Evolutionary conservation across 2,797 vertebrate species (phyloP).

Genomic region (Crenichthys baileyi): DNA sequence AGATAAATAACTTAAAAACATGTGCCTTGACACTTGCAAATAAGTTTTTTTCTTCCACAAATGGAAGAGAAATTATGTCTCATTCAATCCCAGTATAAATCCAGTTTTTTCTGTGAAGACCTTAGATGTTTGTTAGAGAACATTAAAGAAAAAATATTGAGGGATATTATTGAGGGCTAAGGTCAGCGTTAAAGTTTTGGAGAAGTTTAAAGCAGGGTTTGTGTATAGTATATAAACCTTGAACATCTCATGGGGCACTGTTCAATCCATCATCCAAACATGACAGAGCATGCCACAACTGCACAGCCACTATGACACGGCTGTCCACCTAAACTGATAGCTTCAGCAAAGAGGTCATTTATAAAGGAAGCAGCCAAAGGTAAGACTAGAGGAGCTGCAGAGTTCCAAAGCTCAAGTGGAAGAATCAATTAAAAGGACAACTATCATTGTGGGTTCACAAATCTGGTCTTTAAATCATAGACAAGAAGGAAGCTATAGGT

Average conservation of each 20-base stretch:
- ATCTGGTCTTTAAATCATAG: background rate
- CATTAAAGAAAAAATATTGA: background rate
- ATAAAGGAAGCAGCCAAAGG: too few species aligned
- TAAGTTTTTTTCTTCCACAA: conserved; percentile 17
- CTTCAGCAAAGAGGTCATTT: too few species aligned
- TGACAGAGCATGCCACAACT: background rate
- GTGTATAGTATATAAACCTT: background rate
- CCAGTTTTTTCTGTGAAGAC: background rate
- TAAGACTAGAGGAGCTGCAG: background rate
- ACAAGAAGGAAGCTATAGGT: too few species aligned
- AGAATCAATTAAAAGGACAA: background rate
- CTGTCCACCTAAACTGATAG: too few species aligned
- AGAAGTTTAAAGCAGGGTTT: background rate
- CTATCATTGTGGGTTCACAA: background rate
- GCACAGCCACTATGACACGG: background rate
- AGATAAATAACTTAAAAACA: conserved; percentile 29
- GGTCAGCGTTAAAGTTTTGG: background rate
- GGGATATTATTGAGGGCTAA: background rate
- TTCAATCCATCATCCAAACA: background rate
- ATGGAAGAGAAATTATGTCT: background rate
- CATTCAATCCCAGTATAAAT: background rate
- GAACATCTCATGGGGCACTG: background rate
- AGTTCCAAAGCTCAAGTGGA: background rate
- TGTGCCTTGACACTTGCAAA: conserved; percentile 23
- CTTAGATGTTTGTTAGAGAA: background rate